These are phyloP conservation scores for Myotis lucifugus DNA, from an alignment of 2,113 vertebrate genomes.

Conservation along the genomic window DNA sequence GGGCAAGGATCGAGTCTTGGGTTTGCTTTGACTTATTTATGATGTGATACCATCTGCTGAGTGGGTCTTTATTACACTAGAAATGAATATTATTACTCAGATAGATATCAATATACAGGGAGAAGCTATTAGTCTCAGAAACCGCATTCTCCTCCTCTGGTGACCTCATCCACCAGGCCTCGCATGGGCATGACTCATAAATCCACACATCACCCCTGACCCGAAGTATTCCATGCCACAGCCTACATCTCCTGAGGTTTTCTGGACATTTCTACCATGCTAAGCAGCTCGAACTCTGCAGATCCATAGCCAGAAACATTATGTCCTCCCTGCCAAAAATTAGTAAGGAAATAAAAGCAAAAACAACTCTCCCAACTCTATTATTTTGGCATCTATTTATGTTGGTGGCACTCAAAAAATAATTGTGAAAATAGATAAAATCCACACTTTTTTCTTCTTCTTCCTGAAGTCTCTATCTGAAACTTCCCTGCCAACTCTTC, in stretches of 20 bases:
- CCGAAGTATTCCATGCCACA: background rate
- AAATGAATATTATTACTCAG: slow-evolving; percentile 76
- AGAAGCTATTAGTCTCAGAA: slow-evolving; percentile 72
- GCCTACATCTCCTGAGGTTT: background rate
- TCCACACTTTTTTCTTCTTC: background rate
- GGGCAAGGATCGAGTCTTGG: slow-evolving; percentile 61
- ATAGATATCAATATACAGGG: slow-evolving; percentile 70
- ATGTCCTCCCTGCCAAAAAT: background rate
- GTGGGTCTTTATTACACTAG: slow-evolving; percentile 76
- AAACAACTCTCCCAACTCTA: background rate
- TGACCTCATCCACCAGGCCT: slow-evolving; percentile 75
- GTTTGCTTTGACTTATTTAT: slow-evolving; percentile 75
- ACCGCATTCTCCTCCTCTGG: slow-evolving; percentile 58
- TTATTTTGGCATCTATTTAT: background rate
- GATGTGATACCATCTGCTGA: slow-evolving; percentile 77
- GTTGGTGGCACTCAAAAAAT: background rate
- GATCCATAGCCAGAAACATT: background rate
- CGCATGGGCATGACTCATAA: slow-evolving; percentile 65
- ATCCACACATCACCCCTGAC: slow-evolving; percentile 26
- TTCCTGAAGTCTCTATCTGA: background rate
- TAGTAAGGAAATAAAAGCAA: background rate
- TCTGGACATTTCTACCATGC: background rate
- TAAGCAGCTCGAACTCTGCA: background rate
- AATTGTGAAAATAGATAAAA: background rate
- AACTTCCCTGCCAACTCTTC: background rate